Conservation (phyloP, 2,888 invertebrate species). For the Macaria notata region DNA sequence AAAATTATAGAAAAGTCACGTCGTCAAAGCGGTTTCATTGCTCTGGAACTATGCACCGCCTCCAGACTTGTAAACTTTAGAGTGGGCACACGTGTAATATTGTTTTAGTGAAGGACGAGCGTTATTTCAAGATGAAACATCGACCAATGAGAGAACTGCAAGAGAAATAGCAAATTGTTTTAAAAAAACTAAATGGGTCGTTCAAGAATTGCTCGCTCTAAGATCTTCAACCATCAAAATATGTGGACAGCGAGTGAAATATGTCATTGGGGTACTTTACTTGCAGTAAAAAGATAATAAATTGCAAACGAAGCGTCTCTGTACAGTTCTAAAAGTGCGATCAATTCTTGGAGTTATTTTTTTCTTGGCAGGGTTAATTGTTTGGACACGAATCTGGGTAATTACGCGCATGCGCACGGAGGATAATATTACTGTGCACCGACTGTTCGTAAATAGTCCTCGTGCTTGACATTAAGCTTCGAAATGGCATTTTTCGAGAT, state of each 20-base stretch:
- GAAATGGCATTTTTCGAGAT: conserved; percentile 54
- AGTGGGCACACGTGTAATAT: conserved; percentile 20
- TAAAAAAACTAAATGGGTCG: conserved; percentile 7
- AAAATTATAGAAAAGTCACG: conserved; percentile 40
- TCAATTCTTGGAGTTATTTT: conserved; percentile 2
- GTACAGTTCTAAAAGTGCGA: conserved; percentile 10
- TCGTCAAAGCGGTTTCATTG: conserved; percentile 40
- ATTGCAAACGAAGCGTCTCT: conserved; percentile 1
- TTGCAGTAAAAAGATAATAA: conserved; percentile 17
- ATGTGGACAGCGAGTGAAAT: conserved; percentile 14
- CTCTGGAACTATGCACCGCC: conserved; percentile 43
- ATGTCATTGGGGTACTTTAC: conserved; percentile 13
- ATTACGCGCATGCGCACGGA: conserved; percentile 26
- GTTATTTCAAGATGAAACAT: conserved; percentile 43
- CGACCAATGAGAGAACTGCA: conserved; percentile 15
- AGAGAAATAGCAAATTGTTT: conserved; percentile 23
- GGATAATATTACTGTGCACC: conserved; percentile 33
- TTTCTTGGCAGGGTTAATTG: conserved; percentile 21
- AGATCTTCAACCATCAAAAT: conserved; percentile 13
- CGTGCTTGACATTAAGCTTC: conserved; percentile 56
- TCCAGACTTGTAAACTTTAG: conserved; percentile 40
- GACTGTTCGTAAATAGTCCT: conserved; percentile 41
- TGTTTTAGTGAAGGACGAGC: conserved; percentile 41
- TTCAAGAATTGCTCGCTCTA: conserved; percentile 2
- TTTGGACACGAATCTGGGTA: conserved; percentile 23